Conservation (phyloP, 2,113 vertebrate species). For the Capreolus pygargus region DNA sequence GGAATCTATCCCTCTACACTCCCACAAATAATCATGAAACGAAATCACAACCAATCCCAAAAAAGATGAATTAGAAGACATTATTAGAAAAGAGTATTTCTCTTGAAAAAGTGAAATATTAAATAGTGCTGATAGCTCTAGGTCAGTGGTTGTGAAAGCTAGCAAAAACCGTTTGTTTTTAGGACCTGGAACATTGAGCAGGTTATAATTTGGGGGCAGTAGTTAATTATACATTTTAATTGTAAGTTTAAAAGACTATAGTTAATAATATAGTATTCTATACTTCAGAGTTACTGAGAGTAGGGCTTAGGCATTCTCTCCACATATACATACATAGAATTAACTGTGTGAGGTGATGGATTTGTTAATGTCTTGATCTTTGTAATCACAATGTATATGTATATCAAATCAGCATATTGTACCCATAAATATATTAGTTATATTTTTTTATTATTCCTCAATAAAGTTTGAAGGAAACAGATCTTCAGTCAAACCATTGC, state of each 20-base stretch:
- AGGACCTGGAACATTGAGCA: neutral
- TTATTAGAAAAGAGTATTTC: slow-evolving; percentile 35
- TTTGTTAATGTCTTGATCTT: neutral
- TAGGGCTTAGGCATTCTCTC: neutral
- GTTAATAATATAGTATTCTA: neutral
- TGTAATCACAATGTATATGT: neutral
- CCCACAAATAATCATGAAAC: neutral
- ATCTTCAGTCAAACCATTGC: neutral
- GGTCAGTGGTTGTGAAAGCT: neutral
- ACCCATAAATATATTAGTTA: neutral
- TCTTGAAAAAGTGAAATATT: neutral
- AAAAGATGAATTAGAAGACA: neutral
- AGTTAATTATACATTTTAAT: neutral
- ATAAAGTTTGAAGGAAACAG: neutral
- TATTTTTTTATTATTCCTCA: neutral
- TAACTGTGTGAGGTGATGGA: neutral
- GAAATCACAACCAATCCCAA: neutral
- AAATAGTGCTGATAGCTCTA: neutral
- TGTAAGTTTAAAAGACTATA: neutral
- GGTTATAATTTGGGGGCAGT: neutral
- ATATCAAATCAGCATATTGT: neutral
- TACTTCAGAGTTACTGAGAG: neutral
- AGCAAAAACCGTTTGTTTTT: neutral
- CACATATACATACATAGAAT: neutral
- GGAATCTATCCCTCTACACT: neutral